Evolutionary conservation across 2,113 vertebrate genomes (phyloP).

Genomic region (Campylomormyrus tamandua): DNA sequence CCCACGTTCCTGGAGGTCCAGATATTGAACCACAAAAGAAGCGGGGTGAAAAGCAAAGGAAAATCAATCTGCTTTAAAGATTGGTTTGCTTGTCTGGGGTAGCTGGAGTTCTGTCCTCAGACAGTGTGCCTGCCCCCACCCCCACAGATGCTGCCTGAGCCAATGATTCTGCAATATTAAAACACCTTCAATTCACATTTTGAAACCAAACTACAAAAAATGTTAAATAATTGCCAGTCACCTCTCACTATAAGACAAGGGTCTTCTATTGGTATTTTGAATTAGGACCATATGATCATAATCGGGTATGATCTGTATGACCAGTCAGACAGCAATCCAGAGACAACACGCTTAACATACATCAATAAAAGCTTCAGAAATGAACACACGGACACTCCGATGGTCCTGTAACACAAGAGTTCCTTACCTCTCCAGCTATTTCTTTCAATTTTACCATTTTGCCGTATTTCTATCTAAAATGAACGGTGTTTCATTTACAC

Average conservation of each 20-base stretch:
- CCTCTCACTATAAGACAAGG: neutral
- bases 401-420: neutral
- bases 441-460: neutral
- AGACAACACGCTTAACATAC: neutral
- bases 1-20: slow-evolving; percentile 80
- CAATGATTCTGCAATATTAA: slow-evolving; percentile 7
- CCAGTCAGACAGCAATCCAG: neutral
- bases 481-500: neutral
- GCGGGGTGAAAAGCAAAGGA: slow-evolving; percentile 71
- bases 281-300: neutral
- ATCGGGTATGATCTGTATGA: neutral
- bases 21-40: slow-evolving; percentile 77
- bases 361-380: neutral
- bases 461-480: neutral
- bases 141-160: slow-evolving; percentile 14
- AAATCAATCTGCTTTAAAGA: slow-evolving; percentile 79
- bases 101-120: slow-evolving; percentile 35
- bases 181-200: neutral
- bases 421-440: neutral
- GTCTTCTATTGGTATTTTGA: neutral
- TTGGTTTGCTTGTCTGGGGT: slow-evolving; percentile 37
- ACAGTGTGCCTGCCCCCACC: slow-evolving; percentile 23
- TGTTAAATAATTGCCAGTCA: neutral
- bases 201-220: neutral
- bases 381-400: neutral